Evolutionary conservation across 2,113 vertebrate genomes (phyloP).

Genomic region (Ascaphus truei): DNA sequence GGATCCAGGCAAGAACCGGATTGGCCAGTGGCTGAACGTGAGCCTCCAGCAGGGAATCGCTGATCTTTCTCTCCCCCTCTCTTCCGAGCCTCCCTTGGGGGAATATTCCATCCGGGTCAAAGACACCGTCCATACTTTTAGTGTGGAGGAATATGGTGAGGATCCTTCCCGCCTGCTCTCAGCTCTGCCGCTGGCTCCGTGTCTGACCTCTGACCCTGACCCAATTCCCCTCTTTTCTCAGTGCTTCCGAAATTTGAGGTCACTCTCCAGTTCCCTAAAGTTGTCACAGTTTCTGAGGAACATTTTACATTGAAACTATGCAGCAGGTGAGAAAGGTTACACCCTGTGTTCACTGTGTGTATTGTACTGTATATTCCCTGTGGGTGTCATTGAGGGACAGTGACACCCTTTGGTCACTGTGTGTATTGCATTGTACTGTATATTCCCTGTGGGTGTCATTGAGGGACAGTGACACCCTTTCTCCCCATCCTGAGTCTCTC

Average conservation of each 20-base stretch:
- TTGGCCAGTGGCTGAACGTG: slow-evolving; percentile 44
- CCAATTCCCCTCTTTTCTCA: background rate
- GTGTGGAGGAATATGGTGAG: slow-evolving; percentile 50
- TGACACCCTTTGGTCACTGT: too few species aligned
- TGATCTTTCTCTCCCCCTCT: slow-evolving; percentile 48
- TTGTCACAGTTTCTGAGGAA: slow-evolving; percentile 42
- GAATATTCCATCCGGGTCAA: slow-evolving; percentile 40
- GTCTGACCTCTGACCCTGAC: background rate
- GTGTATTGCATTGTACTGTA: too few species aligned
- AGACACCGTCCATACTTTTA: slow-evolving; percentile 33
- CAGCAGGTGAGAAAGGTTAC: slow-evolving; percentile 53
- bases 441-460: too few species aligned
- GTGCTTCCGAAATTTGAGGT: slow-evolving; percentile 53
- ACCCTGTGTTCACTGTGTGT: too few species aligned
- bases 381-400: too few species aligned
- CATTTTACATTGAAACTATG: slow-evolving; percentile 30
- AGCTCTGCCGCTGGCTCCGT: too few species aligned
- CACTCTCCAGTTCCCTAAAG: slow-evolving; percentile 45
- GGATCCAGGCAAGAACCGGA: slow-evolving; percentile 48
- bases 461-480: too few species aligned
- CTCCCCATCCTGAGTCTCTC: too few species aligned
- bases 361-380: too few species aligned
- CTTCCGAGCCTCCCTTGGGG: slow-evolving; percentile 40
- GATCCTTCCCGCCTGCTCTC: background rate
- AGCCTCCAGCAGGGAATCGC: slow-evolving; percentile 40